These are phyloP conservation scores for Epistrophe grossulariae DNA, from an alignment of 2,888 invertebrate species.

Conservation along the genomic window DNA sequence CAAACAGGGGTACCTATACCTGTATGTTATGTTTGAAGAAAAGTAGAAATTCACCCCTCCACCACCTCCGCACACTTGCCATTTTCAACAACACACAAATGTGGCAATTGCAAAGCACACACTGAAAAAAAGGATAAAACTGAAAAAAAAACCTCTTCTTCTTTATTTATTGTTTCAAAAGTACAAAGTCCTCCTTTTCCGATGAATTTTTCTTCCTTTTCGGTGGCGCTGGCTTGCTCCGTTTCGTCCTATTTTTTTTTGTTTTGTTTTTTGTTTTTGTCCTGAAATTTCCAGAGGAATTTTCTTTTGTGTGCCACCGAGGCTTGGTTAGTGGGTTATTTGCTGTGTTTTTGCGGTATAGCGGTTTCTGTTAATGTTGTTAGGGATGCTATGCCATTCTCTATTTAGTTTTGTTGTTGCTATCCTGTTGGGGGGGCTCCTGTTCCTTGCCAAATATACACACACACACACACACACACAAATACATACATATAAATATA, in stretches of 20 bases:
- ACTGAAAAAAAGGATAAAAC: constrained; percentile 24
- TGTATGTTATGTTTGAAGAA: constrained; percentile 12
- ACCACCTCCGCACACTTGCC: constrained; percentile 49
- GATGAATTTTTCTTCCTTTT: constrained; percentile 64
- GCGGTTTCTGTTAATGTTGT: constrained; percentile 76
- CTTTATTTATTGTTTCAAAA: constrained; percentile 74
- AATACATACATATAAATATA: constrained; percentile 30
- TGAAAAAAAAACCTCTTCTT: constrained; percentile 23
- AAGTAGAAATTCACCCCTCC: constrained; percentile 44
- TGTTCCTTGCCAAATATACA: constrained; percentile 64
- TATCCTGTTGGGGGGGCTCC: constrained; percentile 56
- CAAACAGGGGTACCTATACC: constrained; percentile 12
- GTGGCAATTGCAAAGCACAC: constrained; percentile 66
- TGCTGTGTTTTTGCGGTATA: constrained; percentile 75
- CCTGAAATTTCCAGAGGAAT: constrained; percentile 64
- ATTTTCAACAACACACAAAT: constrained; percentile 66
- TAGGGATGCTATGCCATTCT: constrained; percentile 70
- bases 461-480: constrained; percentile 36
- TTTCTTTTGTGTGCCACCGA: constrained; percentile 74
- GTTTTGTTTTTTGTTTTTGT: constrained; percentile 16
- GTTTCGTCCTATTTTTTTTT: constrained; percentile 20
- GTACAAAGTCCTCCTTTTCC: constrained; percentile 72
- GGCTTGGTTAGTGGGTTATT: constrained; percentile 75
- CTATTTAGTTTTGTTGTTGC: constrained; percentile 68
- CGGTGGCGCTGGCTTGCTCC: constrained; percentile 59